Conservation (phyloP, 1,140 invertebrate species). For the Hycleus cichorii region DNA sequence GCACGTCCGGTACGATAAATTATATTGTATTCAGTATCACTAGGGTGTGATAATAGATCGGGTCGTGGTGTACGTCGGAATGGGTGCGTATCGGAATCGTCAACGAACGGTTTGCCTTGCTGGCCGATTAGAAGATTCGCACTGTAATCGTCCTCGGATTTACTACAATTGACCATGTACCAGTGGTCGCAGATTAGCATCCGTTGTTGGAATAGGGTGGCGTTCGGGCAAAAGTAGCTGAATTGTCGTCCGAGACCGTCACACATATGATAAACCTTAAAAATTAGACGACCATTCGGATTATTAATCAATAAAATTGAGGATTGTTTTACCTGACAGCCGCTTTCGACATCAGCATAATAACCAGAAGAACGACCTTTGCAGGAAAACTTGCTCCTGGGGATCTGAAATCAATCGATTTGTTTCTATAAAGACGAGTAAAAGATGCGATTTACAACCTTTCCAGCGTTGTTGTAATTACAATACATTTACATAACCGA, state of each 20-base stretch:
- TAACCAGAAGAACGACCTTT: slow-evolving; percentile 57
- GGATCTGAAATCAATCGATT: slow-evolving; percentile 12
- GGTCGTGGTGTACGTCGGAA: slow-evolving; percentile 54
- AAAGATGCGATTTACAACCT: not conserved
- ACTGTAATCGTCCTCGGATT: slow-evolving; percentile 56
- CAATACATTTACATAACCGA: slow-evolving; percentile 10
- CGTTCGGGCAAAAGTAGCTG: slow-evolving; percentile 68
- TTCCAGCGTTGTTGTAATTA: not conserved
- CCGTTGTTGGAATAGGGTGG: slow-evolving; percentile 69
- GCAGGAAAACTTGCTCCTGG: slow-evolving; percentile 50
- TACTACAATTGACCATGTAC: slow-evolving; percentile 75
- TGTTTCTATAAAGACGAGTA: no score
- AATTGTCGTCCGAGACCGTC: slow-evolving; percentile 63
- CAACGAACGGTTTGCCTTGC: slow-evolving; percentile 59
- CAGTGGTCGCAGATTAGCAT: slow-evolving; percentile 75
- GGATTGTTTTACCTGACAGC: slow-evolving; percentile 51
- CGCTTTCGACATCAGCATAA: slow-evolving; percentile 66
- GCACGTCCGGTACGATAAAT: slow-evolving; percentile 22
- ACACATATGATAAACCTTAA: slow-evolving; percentile 70
- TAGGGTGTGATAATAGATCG: slow-evolving; percentile 52
- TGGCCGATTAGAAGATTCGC: slow-evolving; percentile 65
- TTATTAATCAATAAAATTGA: not conserved
- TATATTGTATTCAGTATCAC: slow-evolving; percentile 42
- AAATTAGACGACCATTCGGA: slow-evolving; percentile 1
- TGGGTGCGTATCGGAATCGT: slow-evolving; percentile 50